phyloP scores from a whole-genome alignment of 2,888 invertebrate species.

The Ferrisia virgata region DNA sequence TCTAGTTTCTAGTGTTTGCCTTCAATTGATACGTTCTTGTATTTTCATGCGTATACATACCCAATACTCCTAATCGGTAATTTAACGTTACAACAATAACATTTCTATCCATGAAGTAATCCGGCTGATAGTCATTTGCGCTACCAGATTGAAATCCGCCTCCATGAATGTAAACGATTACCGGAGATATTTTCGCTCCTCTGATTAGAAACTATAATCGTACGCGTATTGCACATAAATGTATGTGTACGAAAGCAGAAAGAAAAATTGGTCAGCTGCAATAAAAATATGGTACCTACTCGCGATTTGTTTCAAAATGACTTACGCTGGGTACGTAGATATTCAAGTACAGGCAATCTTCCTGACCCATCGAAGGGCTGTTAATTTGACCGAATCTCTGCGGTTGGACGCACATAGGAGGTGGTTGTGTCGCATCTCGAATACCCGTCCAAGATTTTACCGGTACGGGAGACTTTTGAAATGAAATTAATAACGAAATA shows the following conservation, averaged over 20 bases:
- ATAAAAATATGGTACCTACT: not conserved
- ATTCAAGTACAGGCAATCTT: not conserved
- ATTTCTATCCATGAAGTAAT: slow-evolving; percentile 63
- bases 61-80: slow-evolving; percentile 53
- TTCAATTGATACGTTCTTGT: no score
- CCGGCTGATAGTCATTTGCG: slow-evolving; percentile 58
- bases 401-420: not conserved
- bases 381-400: not conserved
- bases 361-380: not conserved
- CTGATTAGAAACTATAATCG: not conserved
- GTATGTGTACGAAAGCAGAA: no score
- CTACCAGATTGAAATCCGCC: slow-evolving; percentile 63
- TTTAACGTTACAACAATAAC: slow-evolving; percentile 53
- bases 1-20: no score
- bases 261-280: not conserved
- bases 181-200: not conserved
- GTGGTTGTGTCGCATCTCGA: not conserved
- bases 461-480: not conserved
- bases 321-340: not conserved
- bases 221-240: no score
- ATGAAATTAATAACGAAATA: no score
- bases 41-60: no score
- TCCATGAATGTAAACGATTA: slow-evolving; percentile 54
- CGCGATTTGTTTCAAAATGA: no score
- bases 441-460: not conserved